Evolutionary conservation across 2,113 vertebrate species (phyloP).

Genomic region (Myocastor coypus): DNA sequence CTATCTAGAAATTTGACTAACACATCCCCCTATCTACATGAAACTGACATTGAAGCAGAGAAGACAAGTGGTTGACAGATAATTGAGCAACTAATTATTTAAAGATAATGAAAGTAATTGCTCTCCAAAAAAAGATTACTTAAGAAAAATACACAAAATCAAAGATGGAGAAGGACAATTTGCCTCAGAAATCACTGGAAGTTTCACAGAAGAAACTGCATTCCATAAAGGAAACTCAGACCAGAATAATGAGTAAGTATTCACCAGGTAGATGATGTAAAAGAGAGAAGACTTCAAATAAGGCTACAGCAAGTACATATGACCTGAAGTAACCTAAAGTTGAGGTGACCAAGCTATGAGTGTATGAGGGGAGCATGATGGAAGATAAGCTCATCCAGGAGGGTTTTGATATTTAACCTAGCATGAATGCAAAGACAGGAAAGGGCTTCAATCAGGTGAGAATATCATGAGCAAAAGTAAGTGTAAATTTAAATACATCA

Average conservation of each 20-base stretch:
- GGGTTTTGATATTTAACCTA: neutral
- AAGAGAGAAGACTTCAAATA: neutral
- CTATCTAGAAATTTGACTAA: neutral
- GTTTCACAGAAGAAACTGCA: constrained; percentile 24
- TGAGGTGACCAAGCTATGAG: neutral
- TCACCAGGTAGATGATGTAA: neutral
- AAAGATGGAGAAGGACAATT: neutral
- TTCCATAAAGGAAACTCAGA: constrained; percentile 23
- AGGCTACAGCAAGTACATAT: neutral
- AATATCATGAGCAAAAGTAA: neutral
- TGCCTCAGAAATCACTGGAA: neutral
- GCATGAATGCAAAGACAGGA: neutral
- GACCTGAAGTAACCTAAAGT: neutral
- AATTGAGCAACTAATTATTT: neutral
- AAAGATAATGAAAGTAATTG: neutral
- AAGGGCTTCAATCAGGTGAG: neutral
- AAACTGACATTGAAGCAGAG: constrained; percentile 10
- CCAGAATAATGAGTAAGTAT: neutral
- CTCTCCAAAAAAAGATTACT: neutral
- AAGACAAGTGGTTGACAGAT: constrained; percentile 26
- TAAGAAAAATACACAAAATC: neutral
- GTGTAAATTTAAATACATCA: neutral
- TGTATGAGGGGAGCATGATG: neutral
- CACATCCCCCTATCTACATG: neutral
- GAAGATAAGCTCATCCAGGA: neutral